A percentile compares a stretch with the other conserved stretches of the same genome.
These are phyloP conservation scores for Diaprepes abbreviatus DNA, from an alignment of 2,888 invertebrate genomes.

Conservation along the genomic window DNA sequence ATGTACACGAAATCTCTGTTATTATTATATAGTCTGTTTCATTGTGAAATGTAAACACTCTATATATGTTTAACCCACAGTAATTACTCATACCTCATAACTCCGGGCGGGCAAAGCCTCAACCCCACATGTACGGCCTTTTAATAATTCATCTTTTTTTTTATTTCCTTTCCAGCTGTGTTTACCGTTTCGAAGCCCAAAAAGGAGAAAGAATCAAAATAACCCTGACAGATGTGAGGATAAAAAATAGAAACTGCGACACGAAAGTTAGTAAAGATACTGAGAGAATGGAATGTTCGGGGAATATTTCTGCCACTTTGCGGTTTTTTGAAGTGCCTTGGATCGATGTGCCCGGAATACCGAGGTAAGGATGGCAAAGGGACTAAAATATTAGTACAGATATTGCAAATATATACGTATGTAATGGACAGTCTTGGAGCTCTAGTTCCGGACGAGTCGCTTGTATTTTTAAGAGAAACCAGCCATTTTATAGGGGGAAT, in stretches of 20 bases:
- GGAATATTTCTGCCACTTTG: constrained; percentile 78
- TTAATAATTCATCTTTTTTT: neutral
- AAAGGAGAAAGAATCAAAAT: constrained; percentile 85
- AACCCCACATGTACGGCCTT: neutral
- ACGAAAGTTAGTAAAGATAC: constrained; percentile 76
- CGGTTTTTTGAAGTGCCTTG: constrained; percentile 85
- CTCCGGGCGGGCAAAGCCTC: too few relatives aligned
- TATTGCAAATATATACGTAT: too few relatives aligned
- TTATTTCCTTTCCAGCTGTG: constrained; percentile 74
- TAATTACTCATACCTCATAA: too few relatives aligned
- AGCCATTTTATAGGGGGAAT: too few relatives aligned
- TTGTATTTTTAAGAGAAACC: too few relatives aligned
- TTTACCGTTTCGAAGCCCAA: constrained; percentile 89
- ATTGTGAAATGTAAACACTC: too few relatives aligned
- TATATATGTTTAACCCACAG: too few relatives aligned
- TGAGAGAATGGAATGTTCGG: constrained; percentile 79
- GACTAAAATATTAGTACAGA: too few relatives aligned
- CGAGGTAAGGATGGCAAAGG: constrained; percentile 71
- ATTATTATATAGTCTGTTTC: too few relatives aligned
- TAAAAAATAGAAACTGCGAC: constrained; percentile 69
- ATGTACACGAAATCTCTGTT: too few relatives aligned
- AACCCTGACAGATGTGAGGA: constrained; percentile 80
- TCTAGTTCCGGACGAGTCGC: too few relatives aligned
- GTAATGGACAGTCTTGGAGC: too few relatives aligned
- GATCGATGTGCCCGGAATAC: constrained; percentile 78